Conservation (phyloP, 2,113 vertebrate genomes). For the Gopherus evgoodei region DNA sequence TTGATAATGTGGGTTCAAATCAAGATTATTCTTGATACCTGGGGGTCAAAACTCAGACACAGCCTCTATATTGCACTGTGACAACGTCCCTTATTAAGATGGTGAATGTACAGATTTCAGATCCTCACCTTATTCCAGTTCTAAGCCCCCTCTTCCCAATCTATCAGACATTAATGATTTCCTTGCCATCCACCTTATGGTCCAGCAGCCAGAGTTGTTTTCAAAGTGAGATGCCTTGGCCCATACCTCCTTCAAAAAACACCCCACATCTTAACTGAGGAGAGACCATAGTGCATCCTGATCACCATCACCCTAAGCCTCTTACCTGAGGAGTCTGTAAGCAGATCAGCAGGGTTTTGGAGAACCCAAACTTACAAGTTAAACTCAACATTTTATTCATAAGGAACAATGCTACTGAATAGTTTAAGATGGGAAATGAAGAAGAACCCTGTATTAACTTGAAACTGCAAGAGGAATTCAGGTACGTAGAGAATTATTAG, state of each 20-base stretch:
- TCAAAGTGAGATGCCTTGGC: background rate
- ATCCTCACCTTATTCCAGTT: background rate
- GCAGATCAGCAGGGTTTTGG: background rate
- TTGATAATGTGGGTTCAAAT: background rate
- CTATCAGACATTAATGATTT: background rate
- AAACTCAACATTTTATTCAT: background rate
- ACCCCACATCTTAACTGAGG: background rate
- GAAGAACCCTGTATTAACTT: background rate
- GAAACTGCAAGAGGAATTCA: background rate
- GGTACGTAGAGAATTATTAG: background rate
- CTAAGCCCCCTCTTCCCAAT: background rate
- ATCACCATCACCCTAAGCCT: background rate
- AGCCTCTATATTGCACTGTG: background rate
- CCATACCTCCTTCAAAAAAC: background rate
- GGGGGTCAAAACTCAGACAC: background rate
- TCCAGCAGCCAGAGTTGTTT: background rate
- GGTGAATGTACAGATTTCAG: background rate
- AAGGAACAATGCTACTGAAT: background rate
- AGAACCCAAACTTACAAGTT: background rate
- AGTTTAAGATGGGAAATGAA: background rate
- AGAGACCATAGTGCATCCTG: background rate
- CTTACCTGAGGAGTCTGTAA: background rate
- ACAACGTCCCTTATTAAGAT: background rate
- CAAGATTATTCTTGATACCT: background rate
- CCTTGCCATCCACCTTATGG: background rate